Base-by-base conservation (phyloP, 2,113 vertebrate species). In the Anguilla japonica region DNA sequence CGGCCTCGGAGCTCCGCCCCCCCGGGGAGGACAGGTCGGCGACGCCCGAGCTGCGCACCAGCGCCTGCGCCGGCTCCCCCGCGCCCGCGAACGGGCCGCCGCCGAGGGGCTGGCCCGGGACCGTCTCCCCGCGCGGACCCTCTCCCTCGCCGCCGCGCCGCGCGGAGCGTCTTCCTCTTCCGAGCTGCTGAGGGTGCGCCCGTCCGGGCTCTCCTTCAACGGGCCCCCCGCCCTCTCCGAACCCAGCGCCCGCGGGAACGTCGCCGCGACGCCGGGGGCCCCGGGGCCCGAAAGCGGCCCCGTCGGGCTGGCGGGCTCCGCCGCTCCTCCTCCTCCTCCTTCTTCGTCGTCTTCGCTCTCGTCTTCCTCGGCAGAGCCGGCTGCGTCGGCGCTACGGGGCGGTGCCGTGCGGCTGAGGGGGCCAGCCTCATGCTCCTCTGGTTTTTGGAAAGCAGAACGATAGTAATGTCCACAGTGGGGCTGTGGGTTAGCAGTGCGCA, bases 401-500 rank as follows among this genome's bases (percentile, higher is more conserved):
- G 6, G 20, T 46, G 6, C 80, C 80, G 39, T 13, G 8, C 40
- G 84, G 81, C 84, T 43, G 78, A 53, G 56, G 81, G 79, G 83
- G 60, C 89, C 89, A 16, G 89, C 79, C 57, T 86, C 85, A 83
- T 88, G 83, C 20, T 60, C 89, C 80, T 90, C 91, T 90, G 85
- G 89, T 90, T 57, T 84, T 78, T 89, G 86, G 78, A 87, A 90
- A 89, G 90, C 81, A 91, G 88, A 91, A 87, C 82, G 41, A 90
- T 88, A 83, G 86, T 88, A 84, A 91, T 84, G 90, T 86, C 87
- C 89, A 92, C 88, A 92, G 88, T 83, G 87, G 87, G 82, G 89
- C 87, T 88, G 81, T 78, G 84, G 88, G 87, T 91, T 92, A 91
- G 88, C 88, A 85, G 89, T 88, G 90, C 84, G 88, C 71, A 90